Base-by-base conservation (phyloP, 2,113 vertebrate species). In the Centropus bengalensis region DNA sequence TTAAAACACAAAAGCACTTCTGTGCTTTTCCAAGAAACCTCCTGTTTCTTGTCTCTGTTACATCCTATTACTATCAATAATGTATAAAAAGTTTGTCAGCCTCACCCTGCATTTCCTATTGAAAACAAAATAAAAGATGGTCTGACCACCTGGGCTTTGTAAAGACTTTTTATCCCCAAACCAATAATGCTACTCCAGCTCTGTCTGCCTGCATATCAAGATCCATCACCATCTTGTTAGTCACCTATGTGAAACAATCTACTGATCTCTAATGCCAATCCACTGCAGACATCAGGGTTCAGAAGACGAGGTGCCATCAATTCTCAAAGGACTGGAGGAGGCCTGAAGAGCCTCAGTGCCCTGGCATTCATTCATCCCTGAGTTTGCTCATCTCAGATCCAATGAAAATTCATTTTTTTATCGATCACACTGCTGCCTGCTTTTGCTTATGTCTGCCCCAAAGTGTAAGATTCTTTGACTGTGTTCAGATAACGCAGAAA, bases 1-100 rank as follows among this genome's bases (percentile, higher is more conserved):
- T 95, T 91, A 70, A 76, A 70, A 71, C 70, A 55, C 32, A 67
- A 91, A 84, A 82, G n/a, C n/a, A 86, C n/a, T 73, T 87, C 40
- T n/a, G 8, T 79, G 19, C 59, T 94, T 83, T 89, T 71, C 63
- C 76, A 89, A 70, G 63, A 68, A 89, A 30, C 2, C 22, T 21
- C 28, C 22, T 28, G 44, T 55, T 64, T 92, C 73, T 63, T 77
- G 24, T 55, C 90, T 88, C 68, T 63, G 33, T 86, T 69, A 74
- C 82, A 67, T 71, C 38, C 51, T 64, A 17, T 67, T 52, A 28
- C 63, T 81, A 78, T 82, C 56, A 91, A 60, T 73, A 73, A 74
- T 12, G 5, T 21, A 66, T 38, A 64, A 69, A 68, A 6, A 76
- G 19, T 76, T 82, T 86, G 56, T 91, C 36, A 77, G 8, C 21